Evolutionary conservation across 2,797 vertebrate species (phyloP).

Genomic region (Enteromius mattozi): DNA sequence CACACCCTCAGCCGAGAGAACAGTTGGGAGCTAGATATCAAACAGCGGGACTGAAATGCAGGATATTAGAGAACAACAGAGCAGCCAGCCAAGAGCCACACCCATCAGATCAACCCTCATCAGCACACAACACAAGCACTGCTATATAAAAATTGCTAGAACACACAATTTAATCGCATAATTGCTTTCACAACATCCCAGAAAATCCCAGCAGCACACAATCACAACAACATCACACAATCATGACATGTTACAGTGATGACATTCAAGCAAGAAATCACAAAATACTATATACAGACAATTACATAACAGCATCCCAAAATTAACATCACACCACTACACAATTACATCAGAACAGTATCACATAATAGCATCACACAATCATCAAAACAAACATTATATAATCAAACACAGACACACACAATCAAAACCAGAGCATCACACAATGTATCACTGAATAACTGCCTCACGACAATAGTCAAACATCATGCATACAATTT

Average conservation of each 20-base stretch:
- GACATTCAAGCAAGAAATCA: background rate
- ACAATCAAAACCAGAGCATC: background rate
- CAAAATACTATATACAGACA: background rate
- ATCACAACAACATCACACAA: background rate
- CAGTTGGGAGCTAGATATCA: conserved; percentile 41
- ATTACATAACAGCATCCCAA: background rate
- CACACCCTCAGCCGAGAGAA: conserved; percentile 6
- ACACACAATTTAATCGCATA: background rate
- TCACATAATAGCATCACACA: background rate
- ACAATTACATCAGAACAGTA: no score
- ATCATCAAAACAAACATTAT: background rate
- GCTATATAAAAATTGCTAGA: background rate
- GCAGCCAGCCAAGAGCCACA: conserved; percentile 25
- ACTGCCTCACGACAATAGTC: background rate
- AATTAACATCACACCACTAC: background rate
- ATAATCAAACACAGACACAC: background rate
- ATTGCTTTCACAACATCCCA: background rate
- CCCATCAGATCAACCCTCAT: conserved; percentile 10
- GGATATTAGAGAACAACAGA: conserved; percentile 29
- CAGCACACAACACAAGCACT: background rate
- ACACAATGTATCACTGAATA: background rate
- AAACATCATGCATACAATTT: background rate
- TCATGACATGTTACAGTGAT: background rate
- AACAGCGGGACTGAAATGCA: conserved; percentile 22
- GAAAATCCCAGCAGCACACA: background rate